Evolutionary conservation across 2,113 vertebrate genomes (phyloP).

Genomic region (Meleagris gallopavo): DNA sequence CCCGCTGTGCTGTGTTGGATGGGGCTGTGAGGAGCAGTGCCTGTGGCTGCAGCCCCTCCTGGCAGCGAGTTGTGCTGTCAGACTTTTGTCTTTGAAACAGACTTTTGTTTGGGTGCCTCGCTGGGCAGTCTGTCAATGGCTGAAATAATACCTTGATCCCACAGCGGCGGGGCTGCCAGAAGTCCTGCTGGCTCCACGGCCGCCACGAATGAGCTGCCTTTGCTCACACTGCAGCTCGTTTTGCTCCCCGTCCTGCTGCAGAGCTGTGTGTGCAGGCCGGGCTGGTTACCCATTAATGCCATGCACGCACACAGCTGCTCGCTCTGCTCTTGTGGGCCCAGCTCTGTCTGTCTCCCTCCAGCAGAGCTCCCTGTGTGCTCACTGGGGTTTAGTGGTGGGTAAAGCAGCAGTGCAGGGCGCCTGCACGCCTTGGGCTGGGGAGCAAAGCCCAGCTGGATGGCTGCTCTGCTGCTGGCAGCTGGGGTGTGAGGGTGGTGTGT

Average conservation of each 20-base stretch:
- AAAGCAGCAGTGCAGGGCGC: neutral
- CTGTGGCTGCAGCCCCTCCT: neutral
- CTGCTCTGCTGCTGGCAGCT: neutral
- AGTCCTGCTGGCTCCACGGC: neutral
- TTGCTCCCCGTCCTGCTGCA: neutral
- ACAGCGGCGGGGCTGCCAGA: neutral
- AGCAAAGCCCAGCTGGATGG: neutral
- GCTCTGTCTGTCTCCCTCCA: neutral
- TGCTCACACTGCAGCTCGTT: neutral
- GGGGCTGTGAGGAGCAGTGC: constrained; percentile 34
- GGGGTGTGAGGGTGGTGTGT: no score
- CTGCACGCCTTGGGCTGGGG: neutral
- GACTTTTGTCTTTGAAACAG: neutral
- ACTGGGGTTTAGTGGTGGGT: neutral
- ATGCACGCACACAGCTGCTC: neutral
- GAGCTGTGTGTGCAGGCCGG: fast-evolving
- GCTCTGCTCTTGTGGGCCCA: neutral
- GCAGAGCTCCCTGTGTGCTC: neutral
- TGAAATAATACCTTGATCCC: constrained; percentile 19
- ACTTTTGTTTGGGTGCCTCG: neutral
- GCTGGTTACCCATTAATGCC: neutral
- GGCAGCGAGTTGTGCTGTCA: neutral
- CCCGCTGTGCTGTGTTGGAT: neutral
- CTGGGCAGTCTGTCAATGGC: neutral
- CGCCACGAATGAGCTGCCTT: neutral